Percentiles rank a stretch among this genome's conserved stretches.
phyloP scores from a whole-genome alignment of 2,113 vertebrate species.

The Bubalus kerabau region DNA sequence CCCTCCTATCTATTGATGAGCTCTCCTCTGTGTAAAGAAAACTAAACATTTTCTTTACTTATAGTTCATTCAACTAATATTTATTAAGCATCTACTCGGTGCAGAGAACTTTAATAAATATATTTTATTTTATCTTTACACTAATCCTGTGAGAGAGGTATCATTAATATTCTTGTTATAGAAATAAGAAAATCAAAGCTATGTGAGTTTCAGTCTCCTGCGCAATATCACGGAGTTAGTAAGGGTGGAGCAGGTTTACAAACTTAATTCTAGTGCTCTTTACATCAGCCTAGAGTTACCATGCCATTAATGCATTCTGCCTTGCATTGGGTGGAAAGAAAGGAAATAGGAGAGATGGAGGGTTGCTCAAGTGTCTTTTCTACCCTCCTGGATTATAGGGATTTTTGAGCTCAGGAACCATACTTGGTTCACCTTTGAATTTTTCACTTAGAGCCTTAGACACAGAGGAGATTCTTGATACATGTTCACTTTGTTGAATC shows the following conservation, averaged over 20 bases:
- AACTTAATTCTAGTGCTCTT: background rate
- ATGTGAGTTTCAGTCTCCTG: background rate
- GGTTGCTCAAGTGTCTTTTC: background rate
- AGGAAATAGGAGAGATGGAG: background rate
- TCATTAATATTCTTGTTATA: background rate
- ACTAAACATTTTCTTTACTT: background rate
- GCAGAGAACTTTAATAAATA: background rate
- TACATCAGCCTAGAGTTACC: background rate
- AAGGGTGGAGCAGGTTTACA: background rate
- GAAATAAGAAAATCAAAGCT: background rate
- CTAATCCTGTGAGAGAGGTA: background rate
- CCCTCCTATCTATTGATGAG: background rate
- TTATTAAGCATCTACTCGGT: background rate
- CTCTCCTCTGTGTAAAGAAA: background rate
- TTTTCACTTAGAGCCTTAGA: background rate
- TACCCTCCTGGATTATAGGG: background rate
- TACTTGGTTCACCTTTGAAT: background rate
- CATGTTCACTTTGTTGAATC: background rate
- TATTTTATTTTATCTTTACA: background rate
- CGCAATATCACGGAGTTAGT: background rate
- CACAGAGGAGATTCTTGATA: background rate
- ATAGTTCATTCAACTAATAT: background rate
- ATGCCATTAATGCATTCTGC: background rate
- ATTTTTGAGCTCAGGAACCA: background rate
- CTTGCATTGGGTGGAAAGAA: background rate